Evolutionary conservation across 2,113 vertebrate genomes (phyloP).

Genomic region (Notothenia rossii): DNA sequence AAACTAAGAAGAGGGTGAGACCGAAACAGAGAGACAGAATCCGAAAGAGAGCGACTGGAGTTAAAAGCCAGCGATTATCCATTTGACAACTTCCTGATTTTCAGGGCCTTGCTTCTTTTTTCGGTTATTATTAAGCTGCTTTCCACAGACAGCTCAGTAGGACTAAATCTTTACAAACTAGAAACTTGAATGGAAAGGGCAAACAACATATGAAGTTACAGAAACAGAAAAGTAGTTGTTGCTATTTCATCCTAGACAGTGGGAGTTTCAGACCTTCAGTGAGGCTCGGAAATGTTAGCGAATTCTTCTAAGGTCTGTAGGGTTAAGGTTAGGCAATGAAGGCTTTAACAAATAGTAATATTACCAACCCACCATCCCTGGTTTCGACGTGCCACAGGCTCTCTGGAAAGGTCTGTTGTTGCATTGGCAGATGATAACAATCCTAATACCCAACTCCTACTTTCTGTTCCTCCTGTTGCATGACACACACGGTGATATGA

Average conservation of each 20-base stretch:
- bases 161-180: constrained; percentile 12
- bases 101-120: background rate
- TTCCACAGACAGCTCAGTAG: constrained; percentile 3
- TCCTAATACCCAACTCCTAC: constrained; percentile 27
- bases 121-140: constrained; percentile 41
- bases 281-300: background rate
- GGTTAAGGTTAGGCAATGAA: background rate
- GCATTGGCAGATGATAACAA: constrained; percentile 20
- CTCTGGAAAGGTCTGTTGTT: constrained; percentile 1
- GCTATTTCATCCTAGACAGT: background rate
- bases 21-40: background rate
- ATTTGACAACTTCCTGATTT: constrained; percentile 17
- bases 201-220: background rate
- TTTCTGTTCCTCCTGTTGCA: constrained; percentile 43
- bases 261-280: background rate
- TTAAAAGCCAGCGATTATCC: constrained; percentile 2
- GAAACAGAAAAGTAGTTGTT: background rate
- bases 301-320: background rate
- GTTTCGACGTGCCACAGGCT: background rate
- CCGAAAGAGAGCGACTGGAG: background rate
- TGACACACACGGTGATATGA: constrained; percentile 52
- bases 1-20: background rate
- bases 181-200: background rate
- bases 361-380: background rate
- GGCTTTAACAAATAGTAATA: background rate